phyloP scores from a whole-genome alignment of 2,888 invertebrate genomes.

The Standfussiana lucernea region DNA sequence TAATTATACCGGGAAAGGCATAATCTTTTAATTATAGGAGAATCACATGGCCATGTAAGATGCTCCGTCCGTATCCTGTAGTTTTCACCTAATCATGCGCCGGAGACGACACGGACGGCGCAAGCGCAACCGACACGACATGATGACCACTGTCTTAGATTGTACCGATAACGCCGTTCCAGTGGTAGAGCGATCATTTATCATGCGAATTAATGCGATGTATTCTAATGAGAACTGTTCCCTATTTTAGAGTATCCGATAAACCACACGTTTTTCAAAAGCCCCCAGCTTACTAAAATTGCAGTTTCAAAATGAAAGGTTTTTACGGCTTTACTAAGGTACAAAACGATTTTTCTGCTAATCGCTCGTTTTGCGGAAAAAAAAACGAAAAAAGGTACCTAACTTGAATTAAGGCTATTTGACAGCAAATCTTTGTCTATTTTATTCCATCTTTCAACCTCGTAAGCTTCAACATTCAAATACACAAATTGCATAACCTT shows the following conservation, averaged over 20 bases:
- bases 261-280: background rate
- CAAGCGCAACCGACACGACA: slow-evolving; percentile 7
- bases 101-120: background rate
- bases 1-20: slow-evolving; percentile 10
- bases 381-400: background rate
- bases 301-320: background rate
- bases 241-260: background rate
- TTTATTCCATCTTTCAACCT: background rate
- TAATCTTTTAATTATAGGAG: slow-evolving; percentile 25
- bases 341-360: background rate
- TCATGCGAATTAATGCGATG: background rate
- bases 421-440: background rate
- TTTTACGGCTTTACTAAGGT: background rate
- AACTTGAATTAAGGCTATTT: background rate
- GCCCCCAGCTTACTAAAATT: background rate
- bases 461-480: background rate
- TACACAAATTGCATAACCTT: slow-evolving; percentile 25
- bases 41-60: slow-evolving; percentile 20
- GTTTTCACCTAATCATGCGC: slow-evolving; percentile 47
- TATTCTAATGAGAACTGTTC: background rate
- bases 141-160: slow-evolving; percentile 43
- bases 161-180: slow-evolving; percentile 26
- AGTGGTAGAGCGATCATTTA: slow-evolving; percentile 10
- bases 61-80: slow-evolving; percentile 10
- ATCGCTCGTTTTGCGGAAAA: background rate